phyloP scores from a whole-genome alignment of 2,888 invertebrate genomes.

The Stenodema calcarata region DNA sequence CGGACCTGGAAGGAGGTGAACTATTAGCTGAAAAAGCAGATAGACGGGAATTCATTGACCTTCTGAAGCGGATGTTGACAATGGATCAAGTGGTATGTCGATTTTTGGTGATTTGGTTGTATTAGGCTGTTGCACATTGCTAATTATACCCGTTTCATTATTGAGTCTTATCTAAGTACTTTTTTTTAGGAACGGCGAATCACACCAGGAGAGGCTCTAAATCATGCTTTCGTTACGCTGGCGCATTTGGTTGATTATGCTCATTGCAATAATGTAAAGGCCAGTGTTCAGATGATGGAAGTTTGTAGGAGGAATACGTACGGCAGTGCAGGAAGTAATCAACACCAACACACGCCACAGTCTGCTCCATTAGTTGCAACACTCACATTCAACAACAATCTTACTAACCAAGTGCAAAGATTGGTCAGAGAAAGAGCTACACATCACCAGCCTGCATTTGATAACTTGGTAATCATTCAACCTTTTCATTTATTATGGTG shows the following conservation, averaged over 20 bases:
- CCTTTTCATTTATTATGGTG: too few species aligned
- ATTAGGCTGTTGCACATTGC: neutral
- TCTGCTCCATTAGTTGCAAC: slow-evolving; percentile 73
- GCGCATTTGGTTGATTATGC: slow-evolving; percentile 95
- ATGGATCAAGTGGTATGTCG: slow-evolving; percentile 86
- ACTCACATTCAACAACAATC: slow-evolving; percentile 85
- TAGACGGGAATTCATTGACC: slow-evolving; percentile 94
- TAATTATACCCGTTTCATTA: too few species aligned
- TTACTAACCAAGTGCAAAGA: slow-evolving; percentile 76
- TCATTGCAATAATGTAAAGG: slow-evolving; percentile 95
- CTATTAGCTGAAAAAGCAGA: slow-evolving; percentile 96
- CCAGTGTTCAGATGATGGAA: slow-evolving; percentile 98
- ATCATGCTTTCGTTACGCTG: slow-evolving; percentile 92
- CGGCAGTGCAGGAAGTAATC: slow-evolving; percentile 61
- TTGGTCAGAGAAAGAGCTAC: slow-evolving; percentile 60
- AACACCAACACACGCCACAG: slow-evolving; percentile 65
- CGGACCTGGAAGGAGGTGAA: slow-evolving; percentile 97
- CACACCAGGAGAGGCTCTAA: slow-evolving; percentile 93
- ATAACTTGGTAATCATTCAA: slow-evolving; percentile 56
- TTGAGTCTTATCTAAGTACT: neutral
- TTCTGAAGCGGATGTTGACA: slow-evolving; percentile 96
- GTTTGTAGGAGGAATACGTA: slow-evolving; percentile 68
- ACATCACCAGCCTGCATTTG: slow-evolving; percentile 56
- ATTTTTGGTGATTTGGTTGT: neutral
- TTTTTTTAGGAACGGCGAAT: slow-evolving; percentile 82